Conservation (phyloP, 2,113 vertebrate species). For the Fulmarus glacialis region DNA sequence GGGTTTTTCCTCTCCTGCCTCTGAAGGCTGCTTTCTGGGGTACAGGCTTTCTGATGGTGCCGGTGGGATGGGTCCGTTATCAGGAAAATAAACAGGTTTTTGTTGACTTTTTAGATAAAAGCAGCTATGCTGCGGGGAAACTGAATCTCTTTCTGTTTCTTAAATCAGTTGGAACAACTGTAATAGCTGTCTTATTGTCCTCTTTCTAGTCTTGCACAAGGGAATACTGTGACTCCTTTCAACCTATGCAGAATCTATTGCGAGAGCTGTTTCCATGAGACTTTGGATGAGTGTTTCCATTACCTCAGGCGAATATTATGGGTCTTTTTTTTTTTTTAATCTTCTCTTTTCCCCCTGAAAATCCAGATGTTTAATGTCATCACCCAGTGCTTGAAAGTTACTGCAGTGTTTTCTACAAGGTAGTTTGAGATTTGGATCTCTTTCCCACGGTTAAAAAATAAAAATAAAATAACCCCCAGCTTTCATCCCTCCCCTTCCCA, state of each 20-base stretch:
- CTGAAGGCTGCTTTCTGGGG: not conserved
- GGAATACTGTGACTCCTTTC: not conserved
- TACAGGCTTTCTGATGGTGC: not conserved
- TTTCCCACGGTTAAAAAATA: not conserved
- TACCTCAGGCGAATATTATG: constrained; percentile 34
- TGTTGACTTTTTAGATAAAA: not conserved
- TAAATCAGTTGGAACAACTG: not conserved
- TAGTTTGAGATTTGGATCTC: not conserved
- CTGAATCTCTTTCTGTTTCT: not conserved
- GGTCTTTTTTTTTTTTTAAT: not conserved
- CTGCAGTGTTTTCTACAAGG: not conserved
- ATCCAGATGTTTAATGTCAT: constrained; percentile 20
- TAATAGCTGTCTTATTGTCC: not conserved
- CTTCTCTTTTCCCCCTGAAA: not conserved
- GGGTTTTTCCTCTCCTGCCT: not conserved
- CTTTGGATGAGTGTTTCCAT: constrained; percentile 27
- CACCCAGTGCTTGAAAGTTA: not conserved
- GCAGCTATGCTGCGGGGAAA: not conserved
- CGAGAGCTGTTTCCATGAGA: not conserved
- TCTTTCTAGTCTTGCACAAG: not conserved
- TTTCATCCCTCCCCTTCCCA: not conserved
- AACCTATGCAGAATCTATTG: not conserved
- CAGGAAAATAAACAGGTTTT: not conserved
- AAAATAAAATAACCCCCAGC: not conserved
- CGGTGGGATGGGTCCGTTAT: not conserved